Base-by-base conservation (phyloP, 2,888 invertebrate species). In the Drosophila multiciliata region DNA sequence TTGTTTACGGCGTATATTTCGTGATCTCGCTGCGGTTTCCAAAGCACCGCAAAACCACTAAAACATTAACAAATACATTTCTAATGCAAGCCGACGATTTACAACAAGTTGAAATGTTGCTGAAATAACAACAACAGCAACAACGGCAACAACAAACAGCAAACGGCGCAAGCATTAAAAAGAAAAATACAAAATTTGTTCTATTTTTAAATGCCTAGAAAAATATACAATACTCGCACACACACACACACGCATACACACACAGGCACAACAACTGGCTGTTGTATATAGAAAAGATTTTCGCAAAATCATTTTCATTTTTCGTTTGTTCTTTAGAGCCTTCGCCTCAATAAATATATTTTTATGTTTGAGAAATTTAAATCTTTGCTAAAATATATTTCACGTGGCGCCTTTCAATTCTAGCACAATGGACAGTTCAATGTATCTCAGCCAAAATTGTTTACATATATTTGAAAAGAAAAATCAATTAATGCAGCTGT, bases 61-160 rank as follows among this genome's bases (percentile, higher is more conserved):
- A 75, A 80, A 90, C 86, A 89, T 89, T 87, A 89, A 90, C 90
- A 91, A 91, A 91, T 87, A 82, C 58, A 83, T 90, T 89, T 86
- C 86, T 90, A 90, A 91, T 90, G 91, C 86, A 91, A 89, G 80
- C 83, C 81, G 84, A 90, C 82, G 84, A 91, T 91, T 91, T 91
- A 89, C 89, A 90, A 83, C 75, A 71, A 78, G 76, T 84, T 73
- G 78, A 86, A 80, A 79, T 83, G 82, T 82, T 80, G 82, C 83
- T 80, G 80, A 83, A 89, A 58, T 63, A 60, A 61, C 61, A 70
- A 67, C 26, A 69, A 35, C 52, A 61, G 52, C 67, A 79, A 62
- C 58, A 75, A 4, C 3, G 23, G 15, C 33, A 68, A 40, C 60
- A 69, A 66, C 74, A 82, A 82, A 82, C 66, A 62, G 67, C 84